These are phyloP conservation scores for Timandra comae DNA, from an alignment of 2,888 invertebrate genomes.

Conservation along the genomic window DNA sequence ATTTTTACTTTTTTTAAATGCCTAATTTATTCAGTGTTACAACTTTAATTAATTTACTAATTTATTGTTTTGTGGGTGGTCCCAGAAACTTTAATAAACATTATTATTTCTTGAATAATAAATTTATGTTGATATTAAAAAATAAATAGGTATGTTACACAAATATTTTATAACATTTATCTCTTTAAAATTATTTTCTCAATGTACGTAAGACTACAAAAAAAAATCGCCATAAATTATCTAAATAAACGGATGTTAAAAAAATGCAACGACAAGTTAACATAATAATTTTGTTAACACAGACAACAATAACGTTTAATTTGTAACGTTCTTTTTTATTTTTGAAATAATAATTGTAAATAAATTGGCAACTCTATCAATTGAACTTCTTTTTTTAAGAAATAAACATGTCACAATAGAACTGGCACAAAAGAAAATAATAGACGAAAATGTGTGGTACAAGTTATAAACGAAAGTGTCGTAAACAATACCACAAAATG, in stretches of 20 bases:
- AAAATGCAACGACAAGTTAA: conserved; percentile 17
- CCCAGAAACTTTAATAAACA: conserved; percentile 8
- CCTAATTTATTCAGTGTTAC: conserved; percentile 36
- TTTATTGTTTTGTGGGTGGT: conserved; percentile 33
- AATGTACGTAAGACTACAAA: too few species aligned
- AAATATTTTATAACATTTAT: too few species aligned
- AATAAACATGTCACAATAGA: conserved; percentile 43
- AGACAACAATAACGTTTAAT: conserved; percentile 16
- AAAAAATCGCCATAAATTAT: too few species aligned
- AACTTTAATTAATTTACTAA: conserved; percentile 27
- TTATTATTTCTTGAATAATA: too few species aligned
- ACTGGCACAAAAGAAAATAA: conserved; percentile 34
- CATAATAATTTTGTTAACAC: conserved; percentile 8
- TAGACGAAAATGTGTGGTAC: conserved; percentile 8
- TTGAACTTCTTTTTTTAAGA: conserved; percentile 28
- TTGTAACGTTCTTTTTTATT: conserved; percentile 10
- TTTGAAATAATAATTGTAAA: conserved; percentile 25
- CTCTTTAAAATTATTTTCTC: too few species aligned
- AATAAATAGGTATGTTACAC: too few species aligned
- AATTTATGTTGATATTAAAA: too few species aligned
- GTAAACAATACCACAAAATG: too few species aligned
- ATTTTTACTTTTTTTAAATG: conserved; percentile 32
- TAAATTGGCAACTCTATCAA: conserved; percentile 28
- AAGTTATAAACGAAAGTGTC: too few species aligned
- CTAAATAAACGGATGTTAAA: conserved; percentile 10